Percentiles rank a stretch among this genome's conserved stretches.
Conservation (phyloP, 2,888 invertebrate genomes). For the Crepidodera aurea region DNA sequence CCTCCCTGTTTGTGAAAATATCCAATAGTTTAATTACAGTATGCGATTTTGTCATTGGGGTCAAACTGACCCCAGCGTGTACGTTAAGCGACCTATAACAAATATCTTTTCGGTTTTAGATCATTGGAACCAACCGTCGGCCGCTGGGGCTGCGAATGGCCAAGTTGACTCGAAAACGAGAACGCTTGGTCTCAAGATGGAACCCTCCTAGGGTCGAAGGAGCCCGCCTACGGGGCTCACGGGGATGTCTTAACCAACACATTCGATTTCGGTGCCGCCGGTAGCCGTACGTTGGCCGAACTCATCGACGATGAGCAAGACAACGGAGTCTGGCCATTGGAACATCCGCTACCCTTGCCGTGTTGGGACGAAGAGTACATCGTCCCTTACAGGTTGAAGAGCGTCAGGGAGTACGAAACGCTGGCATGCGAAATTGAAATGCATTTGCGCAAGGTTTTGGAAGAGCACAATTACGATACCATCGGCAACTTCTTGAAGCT, state of each 20-base stretch:
- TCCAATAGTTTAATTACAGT: too few relatives aligned
- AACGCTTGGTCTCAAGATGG: conserved; percentile 62
- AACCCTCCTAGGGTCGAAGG: conserved; percentile 55
- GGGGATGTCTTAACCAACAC: conserved; percentile 34
- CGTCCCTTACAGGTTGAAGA: conserved; percentile 62
- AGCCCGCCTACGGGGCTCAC: conserved; percentile 40
- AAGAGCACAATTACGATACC: conserved; percentile 89
- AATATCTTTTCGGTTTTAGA: too few relatives aligned
- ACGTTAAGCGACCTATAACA: too few relatives aligned
- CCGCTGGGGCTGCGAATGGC: conserved; percentile 94
- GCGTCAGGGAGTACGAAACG: conserved; percentile 76
- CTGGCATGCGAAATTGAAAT: conserved; percentile 82
- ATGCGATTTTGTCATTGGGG: too few relatives aligned
- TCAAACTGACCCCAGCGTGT: too few relatives aligned
- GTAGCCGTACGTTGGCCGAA: conserved; percentile 41
- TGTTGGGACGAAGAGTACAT: conserved; percentile 69
- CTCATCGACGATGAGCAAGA: conserved; percentile 59
- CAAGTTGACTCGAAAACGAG: conserved; percentile 92
- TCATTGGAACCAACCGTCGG: conserved; percentile 81
- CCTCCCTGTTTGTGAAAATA: too few relatives aligned
- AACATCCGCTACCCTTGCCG: conserved; percentile 79
- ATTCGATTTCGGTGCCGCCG: conserved; percentile 18
- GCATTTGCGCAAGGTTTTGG: conserved; percentile 80
- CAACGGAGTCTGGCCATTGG: conserved; percentile 70
- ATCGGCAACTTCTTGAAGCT: conserved; percentile 82